Evolutionary conservation across 2,113 vertebrate species (phyloP), one percentile per base, ranked within the genome.

Genomic region (Nothobranchius furzeri): DNA sequence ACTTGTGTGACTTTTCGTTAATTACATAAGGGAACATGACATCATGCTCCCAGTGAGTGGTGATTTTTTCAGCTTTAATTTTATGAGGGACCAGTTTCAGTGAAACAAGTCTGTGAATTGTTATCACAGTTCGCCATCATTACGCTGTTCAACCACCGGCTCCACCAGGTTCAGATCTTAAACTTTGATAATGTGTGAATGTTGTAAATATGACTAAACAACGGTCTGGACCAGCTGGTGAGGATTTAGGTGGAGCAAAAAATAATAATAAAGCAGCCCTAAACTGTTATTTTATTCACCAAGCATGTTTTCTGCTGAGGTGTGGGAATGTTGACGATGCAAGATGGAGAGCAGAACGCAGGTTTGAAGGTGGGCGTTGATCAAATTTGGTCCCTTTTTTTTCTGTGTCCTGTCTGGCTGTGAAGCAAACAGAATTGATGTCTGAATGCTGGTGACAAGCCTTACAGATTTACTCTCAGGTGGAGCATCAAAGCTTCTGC

Each of bases 31-130:
- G 63, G 60, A 68, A 42, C 61, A 60, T 63, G 4, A 65, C 50
- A n/a, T 83, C 73, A 73, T 14, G 9, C 10, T 42, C 8, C 11
- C 30, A 8, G 51, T 17, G 12, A 68, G 52, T 49, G 4, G 55
- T n/a, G 36, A 12, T 24, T 3, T 40, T 56, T 64, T 71, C 67
- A 65, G 24, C 65, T 20, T 25, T 51, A 30, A 15, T 57, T 77
- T 79, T 74, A 79, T 25, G 61, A 67, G 61, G 24, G 40, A 56
- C 43, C n/a, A 5, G 1, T 9, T 17, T 63, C 60, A 36, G 53
- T 60, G 57, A 76, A 83, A 55, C n/a, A 17, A 53, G 58, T 43
- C 63, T 75, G 48, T 81, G 70, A 72, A 57, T 72, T 69, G 68
- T 80, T 64, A 20, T 20, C 14, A 12, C 45, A 47, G 36, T 12